phyloP scores from a whole-genome alignment of 2,797 vertebrate species.

The Aplochiton taeniatus region DNA sequence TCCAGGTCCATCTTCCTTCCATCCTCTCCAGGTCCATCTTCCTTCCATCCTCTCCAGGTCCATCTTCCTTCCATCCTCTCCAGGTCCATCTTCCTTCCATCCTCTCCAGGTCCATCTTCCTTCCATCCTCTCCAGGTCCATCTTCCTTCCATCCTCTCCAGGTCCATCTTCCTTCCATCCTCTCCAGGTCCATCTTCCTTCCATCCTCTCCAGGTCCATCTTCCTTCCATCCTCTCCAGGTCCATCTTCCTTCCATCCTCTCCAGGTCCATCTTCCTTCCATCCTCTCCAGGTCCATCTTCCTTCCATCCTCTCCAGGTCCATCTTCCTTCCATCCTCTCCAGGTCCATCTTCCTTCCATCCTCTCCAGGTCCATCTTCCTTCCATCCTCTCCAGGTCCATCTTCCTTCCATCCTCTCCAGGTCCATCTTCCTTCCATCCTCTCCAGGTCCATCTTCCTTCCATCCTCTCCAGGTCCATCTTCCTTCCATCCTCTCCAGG shows the following conservation, averaged over 20 bases:
- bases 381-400: background rate
- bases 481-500: background rate
- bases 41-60: slow-evolving; percentile 2
- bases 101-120: background rate
- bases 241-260: background rate
- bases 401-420: background rate
- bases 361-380: background rate
- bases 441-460: background rate
- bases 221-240: background rate
- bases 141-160: background rate
- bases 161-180: background rate
- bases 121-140: background rate
- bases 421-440: background rate
- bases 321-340: background rate
- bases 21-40: background rate
- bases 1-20: background rate
- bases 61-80: background rate
- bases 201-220: slow-evolving; percentile 1
- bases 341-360: no score
- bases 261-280: background rate
- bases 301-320: slow-evolving; percentile 2
- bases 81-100: no score
- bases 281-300: background rate
- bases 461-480: slow-evolving; percentile 1
- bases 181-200: background rate